Evolutionary conservation across 2,113 vertebrate species (phyloP).

Genomic region (Notechis scutatus): DNA sequence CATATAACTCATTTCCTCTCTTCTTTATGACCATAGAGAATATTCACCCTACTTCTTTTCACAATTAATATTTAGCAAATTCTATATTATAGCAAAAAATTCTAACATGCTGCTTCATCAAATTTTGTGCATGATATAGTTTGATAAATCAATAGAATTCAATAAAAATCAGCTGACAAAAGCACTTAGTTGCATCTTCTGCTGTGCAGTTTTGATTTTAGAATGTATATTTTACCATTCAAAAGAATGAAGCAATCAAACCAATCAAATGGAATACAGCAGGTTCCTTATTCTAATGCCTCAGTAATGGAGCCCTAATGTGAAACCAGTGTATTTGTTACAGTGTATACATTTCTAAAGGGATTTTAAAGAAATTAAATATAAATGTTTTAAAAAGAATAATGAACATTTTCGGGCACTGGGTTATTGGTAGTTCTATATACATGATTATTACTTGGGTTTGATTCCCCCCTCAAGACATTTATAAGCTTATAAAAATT

Average conservation of each 20-base stretch:
- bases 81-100: neutral
- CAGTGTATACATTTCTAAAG: neutral
- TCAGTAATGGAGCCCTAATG: neutral
- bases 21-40: neutral
- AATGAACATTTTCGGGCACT: neutral
- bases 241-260: slow-evolving; percentile 5
- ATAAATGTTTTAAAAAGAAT: neutral
- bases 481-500: slow-evolving; percentile 28
- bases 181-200: neutral
- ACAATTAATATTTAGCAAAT: neutral
- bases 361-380: slow-evolving; percentile 13
- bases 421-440: neutral
- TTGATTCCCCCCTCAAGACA: slow-evolving; percentile 19
- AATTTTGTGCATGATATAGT: neutral
- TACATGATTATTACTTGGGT: slow-evolving; percentile 8
- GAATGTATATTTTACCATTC: neutral
- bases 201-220: neutral
- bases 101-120: neutral
- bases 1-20: neutral
- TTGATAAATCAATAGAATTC: slow-evolving; percentile 4
- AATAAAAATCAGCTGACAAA: neutral
- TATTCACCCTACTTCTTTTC: neutral
- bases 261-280: neutral
- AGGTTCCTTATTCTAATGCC: neutral
- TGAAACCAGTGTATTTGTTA: neutral